Percentiles rank a stretch among this genome's conserved stretches.
These are phyloP conservation scores for Anneissia japonica DNA, from an alignment of 35 echinoderm and acorn worm genomes.

Conservation along the genomic window DNA sequence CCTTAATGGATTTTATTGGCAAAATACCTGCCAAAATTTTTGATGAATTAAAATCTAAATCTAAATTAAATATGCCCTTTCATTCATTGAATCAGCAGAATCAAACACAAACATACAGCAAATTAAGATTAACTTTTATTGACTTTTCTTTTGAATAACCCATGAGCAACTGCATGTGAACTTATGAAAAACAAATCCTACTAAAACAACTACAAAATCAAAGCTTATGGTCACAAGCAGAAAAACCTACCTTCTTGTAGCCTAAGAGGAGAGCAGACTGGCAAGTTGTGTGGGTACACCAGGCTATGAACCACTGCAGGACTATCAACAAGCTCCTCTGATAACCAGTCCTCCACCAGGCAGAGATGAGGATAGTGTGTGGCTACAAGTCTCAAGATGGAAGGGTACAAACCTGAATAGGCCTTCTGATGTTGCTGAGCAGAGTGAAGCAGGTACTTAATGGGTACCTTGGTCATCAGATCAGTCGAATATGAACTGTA, in stretches of 20 bases:
- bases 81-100: too few species aligned
- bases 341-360: slow-evolving; percentile 91
- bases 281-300: not conserved
- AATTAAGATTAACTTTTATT: too few species aligned
- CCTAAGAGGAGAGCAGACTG: not conserved
- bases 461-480: slow-evolving; percentile 75
- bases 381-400: slow-evolving; percentile 64
- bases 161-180: too few species aligned
- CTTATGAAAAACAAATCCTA: too few species aligned
- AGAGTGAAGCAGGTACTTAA: slow-evolving; percentile 83
- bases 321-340: slow-evolving; percentile 54
- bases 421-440: slow-evolving; percentile 62
- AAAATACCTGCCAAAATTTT: slow-evolving; percentile 1
- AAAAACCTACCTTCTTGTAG: slow-evolving; percentile 6
- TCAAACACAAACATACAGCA: too few species aligned
- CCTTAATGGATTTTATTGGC: not conserved
- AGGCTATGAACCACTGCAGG: not conserved
- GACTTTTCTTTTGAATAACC: too few species aligned
- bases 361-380: slow-evolving; percentile 98
- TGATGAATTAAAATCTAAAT: not conserved
- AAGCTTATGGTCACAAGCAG: too few species aligned
- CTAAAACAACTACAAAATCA: too few species aligned
- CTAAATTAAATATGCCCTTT: too few species aligned
- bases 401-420: slow-evolving; percentile 73
- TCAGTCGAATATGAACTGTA: slow-evolving; percentile 59